A percentile compares a stretch with the other conserved stretches of the same genome.
These are phyloP conservation scores for Edolisoma coerulescens DNA, from an alignment of 2,113 vertebrate species.

Conservation along the genomic window DNA sequence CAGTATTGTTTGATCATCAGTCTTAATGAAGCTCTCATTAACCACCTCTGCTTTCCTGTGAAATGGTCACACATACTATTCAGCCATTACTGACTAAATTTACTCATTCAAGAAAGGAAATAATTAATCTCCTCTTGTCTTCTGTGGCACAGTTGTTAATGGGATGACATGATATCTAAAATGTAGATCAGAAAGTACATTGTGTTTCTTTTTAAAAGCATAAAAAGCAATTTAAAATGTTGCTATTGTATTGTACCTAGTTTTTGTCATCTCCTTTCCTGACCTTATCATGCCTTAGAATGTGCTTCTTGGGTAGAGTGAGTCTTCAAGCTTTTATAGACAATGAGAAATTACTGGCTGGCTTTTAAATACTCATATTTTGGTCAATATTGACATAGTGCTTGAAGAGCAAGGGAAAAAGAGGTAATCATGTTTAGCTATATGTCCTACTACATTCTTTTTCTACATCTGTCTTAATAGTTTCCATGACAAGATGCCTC, in stretches of 20 bases:
- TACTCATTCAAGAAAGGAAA: constrained; percentile 24
- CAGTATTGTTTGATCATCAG: constrained; percentile 9
- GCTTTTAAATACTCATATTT: neutral
- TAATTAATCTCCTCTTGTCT: constrained; percentile 14
- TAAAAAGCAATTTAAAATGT: neutral
- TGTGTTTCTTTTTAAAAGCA: neutral
- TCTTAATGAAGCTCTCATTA: constrained; percentile 47
- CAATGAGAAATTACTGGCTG: neutral
- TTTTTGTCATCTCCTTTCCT: neutral
- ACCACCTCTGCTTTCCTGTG: constrained; percentile 16
- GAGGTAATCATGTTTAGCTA: neutral
- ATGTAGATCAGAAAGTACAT: neutral
- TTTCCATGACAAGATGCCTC: neutral
- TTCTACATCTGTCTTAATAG: neutral
- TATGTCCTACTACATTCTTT: neutral
- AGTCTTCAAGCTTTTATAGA: neutral
- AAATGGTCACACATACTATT: neutral
- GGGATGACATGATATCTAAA: neutral
- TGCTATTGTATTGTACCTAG: neutral
- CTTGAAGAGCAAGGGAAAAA: neutral
- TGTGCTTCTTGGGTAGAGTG: neutral
- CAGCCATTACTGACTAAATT: neutral
- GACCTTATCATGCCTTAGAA: neutral
- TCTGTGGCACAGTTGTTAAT: neutral
- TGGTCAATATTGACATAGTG: neutral